Evolutionary conservation across 2,113 vertebrate genomes (phyloP), one percentile per base, ranked within the genome.

Genomic region (Peucedramus taeniatus): DNA sequence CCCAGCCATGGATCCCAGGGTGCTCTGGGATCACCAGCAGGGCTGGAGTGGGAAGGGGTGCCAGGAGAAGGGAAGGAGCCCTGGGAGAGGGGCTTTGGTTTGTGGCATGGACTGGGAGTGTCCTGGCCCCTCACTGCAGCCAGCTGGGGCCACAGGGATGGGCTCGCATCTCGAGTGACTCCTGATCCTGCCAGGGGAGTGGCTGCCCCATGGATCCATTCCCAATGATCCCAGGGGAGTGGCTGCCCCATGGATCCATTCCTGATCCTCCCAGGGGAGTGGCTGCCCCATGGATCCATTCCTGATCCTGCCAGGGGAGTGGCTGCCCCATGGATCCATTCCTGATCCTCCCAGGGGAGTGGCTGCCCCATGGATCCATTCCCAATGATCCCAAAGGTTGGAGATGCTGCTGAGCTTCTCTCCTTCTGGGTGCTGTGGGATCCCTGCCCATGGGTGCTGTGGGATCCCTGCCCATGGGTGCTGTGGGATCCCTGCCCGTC

Each of bases 251-350:
- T 4, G 35, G 45, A 39, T 61, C 6, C 7, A 49, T 40, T 27
- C 57, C 35, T 10, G 3, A 3, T 28, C 7, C 6, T 80, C 26
- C 33, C 6, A 1, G 31, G 56, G 47, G 3, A 1, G 3, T 51
- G 30, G 3, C 13, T 79, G 33, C 20, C 39, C 54, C 37, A 30
- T 35, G 49, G 60, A 35, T 63, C 9, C 1, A 17, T 40, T n/a
- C 23, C 23, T 0, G 0, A 4, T 27, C 1, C 0, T 61, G 17
- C 16, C 13, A 11, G 16, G 31, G 40, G 12, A 3, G 1, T 40
- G 35, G 8, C 7, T n/a, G 19, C 7, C 10, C 65, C 37, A 19
- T 50, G 54, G 44, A 50, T 51, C 7, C 2, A 8, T 71, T 50
- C 56, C 65, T 7, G 2, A 2, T 11, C 2, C 1, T 80, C 27